These are phyloP conservation scores for Theretra japonica DNA, from an alignment of 2,888 invertebrate species.

Conservation along the genomic window DNA sequence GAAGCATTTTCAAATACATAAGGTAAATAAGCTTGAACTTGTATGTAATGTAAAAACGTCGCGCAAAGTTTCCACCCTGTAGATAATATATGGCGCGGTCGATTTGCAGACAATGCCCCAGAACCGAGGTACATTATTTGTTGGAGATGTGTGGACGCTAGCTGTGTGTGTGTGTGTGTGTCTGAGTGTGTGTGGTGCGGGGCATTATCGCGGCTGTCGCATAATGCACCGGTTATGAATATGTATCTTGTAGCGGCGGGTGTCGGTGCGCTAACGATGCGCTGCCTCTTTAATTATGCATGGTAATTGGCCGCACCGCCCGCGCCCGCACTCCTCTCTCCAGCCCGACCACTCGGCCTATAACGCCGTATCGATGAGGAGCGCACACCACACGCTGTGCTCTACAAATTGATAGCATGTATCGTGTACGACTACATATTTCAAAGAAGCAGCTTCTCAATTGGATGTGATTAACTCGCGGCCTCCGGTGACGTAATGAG, in stretches of 20 bases:
- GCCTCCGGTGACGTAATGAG: no score
- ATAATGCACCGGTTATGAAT: constrained; percentile 2
- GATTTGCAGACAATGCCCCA: no score
- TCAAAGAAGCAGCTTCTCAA: no score
- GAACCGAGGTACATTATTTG: no score
- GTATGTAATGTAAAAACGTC: no score
- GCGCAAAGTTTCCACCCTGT: no score
- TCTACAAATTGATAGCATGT: neutral
- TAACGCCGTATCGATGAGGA: no score
- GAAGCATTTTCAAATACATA: no score
- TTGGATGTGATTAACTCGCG: no score
- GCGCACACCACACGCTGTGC: neutral
- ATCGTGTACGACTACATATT: no score
- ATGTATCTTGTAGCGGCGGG: neutral
- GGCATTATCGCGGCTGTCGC: neutral
- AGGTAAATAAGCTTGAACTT: no score
- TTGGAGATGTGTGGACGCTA: neutral
- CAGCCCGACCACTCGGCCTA: neutral
- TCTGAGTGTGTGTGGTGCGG: neutral
- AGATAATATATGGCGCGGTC: no score
- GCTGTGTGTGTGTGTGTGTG: neutral
- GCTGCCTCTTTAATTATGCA: constrained; percentile 12
- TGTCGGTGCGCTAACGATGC: neutral
- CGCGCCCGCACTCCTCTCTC: neutral
- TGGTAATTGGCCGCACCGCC: neutral